Conservation (phyloP, 2,113 vertebrate species). For the Macquaria ambigua region DNA sequence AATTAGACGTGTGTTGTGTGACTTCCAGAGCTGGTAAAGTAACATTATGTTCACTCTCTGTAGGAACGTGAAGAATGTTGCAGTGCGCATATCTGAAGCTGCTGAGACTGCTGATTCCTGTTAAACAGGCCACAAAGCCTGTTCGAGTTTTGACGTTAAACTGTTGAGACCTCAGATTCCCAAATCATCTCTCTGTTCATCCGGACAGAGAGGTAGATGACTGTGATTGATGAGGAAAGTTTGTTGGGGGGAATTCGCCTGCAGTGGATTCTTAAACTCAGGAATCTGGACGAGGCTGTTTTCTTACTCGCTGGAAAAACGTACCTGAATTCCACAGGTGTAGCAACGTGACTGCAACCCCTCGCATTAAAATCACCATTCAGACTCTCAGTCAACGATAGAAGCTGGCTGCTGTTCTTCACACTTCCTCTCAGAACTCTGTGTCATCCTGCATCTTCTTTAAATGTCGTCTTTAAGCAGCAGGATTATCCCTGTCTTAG, state of each 20-base stretch:
- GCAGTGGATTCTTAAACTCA: constrained; percentile 26
- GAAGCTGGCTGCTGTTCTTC: constrained; percentile 33
- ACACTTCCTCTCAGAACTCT: constrained; percentile 16
- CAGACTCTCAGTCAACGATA: constrained; percentile 18
- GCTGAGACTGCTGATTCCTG: constrained; percentile 8
- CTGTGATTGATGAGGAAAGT: constrained; percentile 13
- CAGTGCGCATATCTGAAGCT: background rate
- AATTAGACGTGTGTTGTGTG: background rate
- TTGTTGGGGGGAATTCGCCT: constrained; percentile 23
- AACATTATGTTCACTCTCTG: constrained; percentile 10
- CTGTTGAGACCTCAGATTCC: constrained; percentile 4
- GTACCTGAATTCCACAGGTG: constrained; percentile 20
- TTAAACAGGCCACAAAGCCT: constrained; percentile 7
- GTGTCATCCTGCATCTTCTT: constrained; percentile 35
- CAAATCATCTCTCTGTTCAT: background rate
- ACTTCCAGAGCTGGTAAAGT: constrained; percentile 4
- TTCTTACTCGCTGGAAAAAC: background rate
- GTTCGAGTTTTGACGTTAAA: constrained; percentile 5
- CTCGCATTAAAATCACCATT: constrained; percentile 18
- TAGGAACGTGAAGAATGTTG: constrained; percentile 55
- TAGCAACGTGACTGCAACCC: constrained; percentile 28
- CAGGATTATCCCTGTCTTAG: constrained; percentile 32
- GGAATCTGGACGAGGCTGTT: constrained; percentile 59
- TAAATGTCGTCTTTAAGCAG: constrained; percentile 34
- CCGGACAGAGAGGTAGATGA: background rate